Evolutionary conservation across 2,888 invertebrate species (phyloP).

Genomic region (Phrixothrix hirtus): DNA sequence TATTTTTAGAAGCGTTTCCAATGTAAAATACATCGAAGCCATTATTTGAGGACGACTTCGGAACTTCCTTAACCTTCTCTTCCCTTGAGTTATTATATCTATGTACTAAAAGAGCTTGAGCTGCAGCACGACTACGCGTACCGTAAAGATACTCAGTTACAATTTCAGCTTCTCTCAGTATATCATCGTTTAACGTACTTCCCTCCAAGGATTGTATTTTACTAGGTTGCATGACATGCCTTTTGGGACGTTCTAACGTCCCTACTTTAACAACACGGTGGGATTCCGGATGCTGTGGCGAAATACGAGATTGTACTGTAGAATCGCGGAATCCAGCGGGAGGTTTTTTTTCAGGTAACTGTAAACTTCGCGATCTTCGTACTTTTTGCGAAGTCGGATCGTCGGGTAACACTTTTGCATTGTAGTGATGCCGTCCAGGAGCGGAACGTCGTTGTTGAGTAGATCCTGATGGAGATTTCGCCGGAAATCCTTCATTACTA

Average conservation of each 20-base stretch:
- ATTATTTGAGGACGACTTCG: slow-evolving; percentile 44
- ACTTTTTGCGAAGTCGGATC: slow-evolving; percentile 50
- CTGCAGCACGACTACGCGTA: slow-evolving; percentile 58
- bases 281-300: slow-evolving; percentile 51
- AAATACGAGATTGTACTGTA: slow-evolving; percentile 46
- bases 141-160: slow-evolving; percentile 63
- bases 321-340: slow-evolving; percentile 23
- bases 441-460: slow-evolving; percentile 40
- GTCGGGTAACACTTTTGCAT: slow-evolving; percentile 36
- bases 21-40: slow-evolving; percentile 51
- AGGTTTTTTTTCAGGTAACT: slow-evolving; percentile 61
- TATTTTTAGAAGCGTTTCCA: slow-evolving; percentile 49
- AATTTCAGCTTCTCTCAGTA: slow-evolving; percentile 61
- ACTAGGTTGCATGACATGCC: slow-evolving; percentile 27
- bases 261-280: slow-evolving; percentile 54
- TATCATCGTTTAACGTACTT: slow-evolving; percentile 53
- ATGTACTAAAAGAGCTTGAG: slow-evolving; percentile 57
- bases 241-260: slow-evolving; percentile 40
- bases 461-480: slow-evolving; percentile 44
- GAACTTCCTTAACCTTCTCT: slow-evolving; percentile 41
- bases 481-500: slow-evolving; percentile 47
- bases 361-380: slow-evolving; percentile 63
- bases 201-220: slow-evolving; percentile 36
- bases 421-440: slow-evolving; percentile 34
- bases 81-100: slow-evolving; percentile 50